Conservation (phyloP, 2,797 vertebrate species). For the Tamandua tetradactyla region DNA sequence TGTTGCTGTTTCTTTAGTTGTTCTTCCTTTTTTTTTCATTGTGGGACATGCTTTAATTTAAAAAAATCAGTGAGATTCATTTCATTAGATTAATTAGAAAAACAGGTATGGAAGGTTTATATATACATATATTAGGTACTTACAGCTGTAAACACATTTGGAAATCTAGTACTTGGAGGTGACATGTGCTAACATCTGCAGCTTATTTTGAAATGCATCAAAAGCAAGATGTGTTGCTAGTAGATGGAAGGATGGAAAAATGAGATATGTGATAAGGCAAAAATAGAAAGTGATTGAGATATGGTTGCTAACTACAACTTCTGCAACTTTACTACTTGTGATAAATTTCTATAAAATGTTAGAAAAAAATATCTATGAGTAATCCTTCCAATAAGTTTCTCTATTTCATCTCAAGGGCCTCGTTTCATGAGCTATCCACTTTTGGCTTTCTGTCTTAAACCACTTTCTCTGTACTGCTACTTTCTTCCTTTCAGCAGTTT, state of each 20-base stretch:
- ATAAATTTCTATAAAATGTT: not conserved
- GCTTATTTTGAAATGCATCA: constrained; percentile 18
- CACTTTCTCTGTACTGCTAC: not conserved
- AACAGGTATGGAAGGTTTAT: not conserved
- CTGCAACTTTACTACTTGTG: not conserved
- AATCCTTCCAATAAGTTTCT: not conserved
- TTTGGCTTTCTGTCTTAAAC: not conserved
- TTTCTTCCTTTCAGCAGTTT: not conserved
- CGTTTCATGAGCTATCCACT: not conserved
- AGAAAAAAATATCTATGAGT: not conserved
- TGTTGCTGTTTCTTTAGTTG: too few relatives aligned
- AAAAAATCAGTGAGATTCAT: not conserved
- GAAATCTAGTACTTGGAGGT: not conserved
- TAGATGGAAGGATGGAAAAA: not conserved
- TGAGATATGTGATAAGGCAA: not conserved
- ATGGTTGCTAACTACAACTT: not conserved
- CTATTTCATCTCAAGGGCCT: too few relatives aligned
- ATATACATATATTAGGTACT: not conserved
- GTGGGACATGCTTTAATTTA: not conserved
- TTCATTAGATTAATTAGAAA: not conserved
- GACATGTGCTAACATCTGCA: not conserved
- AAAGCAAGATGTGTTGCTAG: not conserved
- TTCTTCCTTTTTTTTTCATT: too few relatives aligned
- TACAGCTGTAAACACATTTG: not conserved
- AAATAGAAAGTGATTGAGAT: not conserved